phyloP scores from a whole-genome alignment of 1,140 invertebrate genomes.

The Pissodes strobi region DNA sequence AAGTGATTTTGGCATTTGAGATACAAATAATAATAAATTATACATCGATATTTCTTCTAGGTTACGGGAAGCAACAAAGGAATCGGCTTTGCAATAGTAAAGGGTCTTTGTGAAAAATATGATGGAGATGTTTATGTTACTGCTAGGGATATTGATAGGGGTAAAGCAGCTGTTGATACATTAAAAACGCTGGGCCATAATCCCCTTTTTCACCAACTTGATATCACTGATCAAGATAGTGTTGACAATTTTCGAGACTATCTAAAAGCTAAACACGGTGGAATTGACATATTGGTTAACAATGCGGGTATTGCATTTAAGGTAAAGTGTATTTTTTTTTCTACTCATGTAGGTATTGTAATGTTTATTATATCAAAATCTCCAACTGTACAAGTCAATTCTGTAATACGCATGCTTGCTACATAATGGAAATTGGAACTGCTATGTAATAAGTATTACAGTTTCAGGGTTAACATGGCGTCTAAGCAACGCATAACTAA shows the following conservation, averaged over 20 bases:
- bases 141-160: slow-evolving; percentile 61
- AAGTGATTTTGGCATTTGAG: too few relatives aligned
- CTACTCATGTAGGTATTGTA: too few relatives aligned
- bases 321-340: slow-evolving; percentile 11
- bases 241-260: slow-evolving; percentile 60
- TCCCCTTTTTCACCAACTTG: slow-evolving; percentile 66
- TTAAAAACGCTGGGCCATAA: slow-evolving; percentile 60
- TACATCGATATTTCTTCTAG: too few relatives aligned
- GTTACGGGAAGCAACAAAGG: slow-evolving; percentile 80
- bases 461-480: too few relatives aligned
- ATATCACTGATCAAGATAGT: slow-evolving; percentile 63
- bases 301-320: slow-evolving; percentile 59
- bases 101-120: slow-evolving; percentile 64
- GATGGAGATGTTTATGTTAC: slow-evolving; percentile 65
- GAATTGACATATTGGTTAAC: slow-evolving; percentile 64
- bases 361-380: too few relatives aligned
- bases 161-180: slow-evolving; percentile 60
- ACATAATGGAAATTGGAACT: too few relatives aligned
- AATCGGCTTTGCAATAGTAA: slow-evolving; percentile 72
- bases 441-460: too few relatives aligned
- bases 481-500: too few relatives aligned
- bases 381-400: too few relatives aligned
- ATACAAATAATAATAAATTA: too few relatives aligned
- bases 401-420: too few relatives aligned
- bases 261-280: slow-evolving; percentile 64